Evolutionary conservation across 2,113 vertebrate genomes (phyloP).

Genomic region (Pteropus alecto): DNA sequence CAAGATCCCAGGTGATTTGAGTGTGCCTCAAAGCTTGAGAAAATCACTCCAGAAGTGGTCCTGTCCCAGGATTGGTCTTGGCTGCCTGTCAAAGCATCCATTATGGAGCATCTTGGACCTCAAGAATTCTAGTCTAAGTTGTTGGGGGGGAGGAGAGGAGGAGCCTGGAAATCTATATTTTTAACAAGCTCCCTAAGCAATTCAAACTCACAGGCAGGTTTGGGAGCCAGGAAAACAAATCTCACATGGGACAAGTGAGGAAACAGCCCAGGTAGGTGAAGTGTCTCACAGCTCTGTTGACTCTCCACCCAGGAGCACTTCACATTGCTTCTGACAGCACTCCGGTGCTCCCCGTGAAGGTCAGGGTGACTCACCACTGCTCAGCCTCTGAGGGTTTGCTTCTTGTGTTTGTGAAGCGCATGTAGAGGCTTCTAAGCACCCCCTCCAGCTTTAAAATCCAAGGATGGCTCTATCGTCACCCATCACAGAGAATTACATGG

Average conservation of each 20-base stretch:
- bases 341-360: accelerated
- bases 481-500: background rate
- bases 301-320: accelerated
- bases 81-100: background rate
- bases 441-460: background rate
- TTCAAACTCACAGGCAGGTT: background rate
- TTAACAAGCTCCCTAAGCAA: background rate
- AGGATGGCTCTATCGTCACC: background rate
- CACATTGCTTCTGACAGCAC: accelerated
- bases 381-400: background rate
- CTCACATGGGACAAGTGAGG: background rate
- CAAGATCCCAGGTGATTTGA: background rate
- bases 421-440: background rate
- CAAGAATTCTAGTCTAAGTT: background rate
- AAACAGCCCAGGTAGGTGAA: background rate
- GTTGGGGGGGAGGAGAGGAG: background rate
- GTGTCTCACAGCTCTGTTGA: background rate
- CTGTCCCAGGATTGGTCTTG: background rate
- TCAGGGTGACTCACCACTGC: accelerated
- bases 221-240: background rate
- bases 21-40: accelerated
- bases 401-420: background rate
- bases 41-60: background rate
- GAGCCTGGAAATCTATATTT: background rate
- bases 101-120: background rate